A percentile compares a stretch with the other conserved stretches of the same genome.
These are phyloP conservation scores for Eristalinus sepulchralis DNA, from an alignment of 2,888 invertebrate genomes.

Conservation along the genomic window DNA sequence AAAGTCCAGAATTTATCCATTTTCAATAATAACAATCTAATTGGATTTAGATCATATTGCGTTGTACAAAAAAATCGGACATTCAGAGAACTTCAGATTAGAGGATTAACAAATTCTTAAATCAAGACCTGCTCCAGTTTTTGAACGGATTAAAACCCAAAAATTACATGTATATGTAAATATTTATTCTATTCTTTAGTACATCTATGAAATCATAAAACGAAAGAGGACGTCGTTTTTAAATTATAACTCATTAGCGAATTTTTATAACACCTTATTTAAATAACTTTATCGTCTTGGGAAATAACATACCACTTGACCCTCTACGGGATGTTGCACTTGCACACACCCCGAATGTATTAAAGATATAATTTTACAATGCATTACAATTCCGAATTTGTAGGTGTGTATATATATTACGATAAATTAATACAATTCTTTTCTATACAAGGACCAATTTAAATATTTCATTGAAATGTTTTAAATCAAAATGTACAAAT, in stretches of 20 bases:
- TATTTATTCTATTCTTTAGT: conserved; percentile 57
- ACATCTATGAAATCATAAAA: conserved; percentile 47
- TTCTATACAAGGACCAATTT: neutral
- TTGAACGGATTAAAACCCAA: neutral
- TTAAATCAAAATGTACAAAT: neutral
- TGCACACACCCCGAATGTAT: neutral
- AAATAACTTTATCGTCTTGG: conserved; percentile 27
- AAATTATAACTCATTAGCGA: conserved; percentile 17
- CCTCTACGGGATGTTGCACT: conserved; percentile 5
- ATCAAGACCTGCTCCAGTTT: too few relatives aligned
- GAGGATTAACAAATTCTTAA: too few relatives aligned
- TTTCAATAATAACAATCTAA: too few relatives aligned
- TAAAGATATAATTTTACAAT: conserved; percentile 11
- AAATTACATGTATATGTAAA: conserved; percentile 20
- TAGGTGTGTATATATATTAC: conserved; percentile 5
- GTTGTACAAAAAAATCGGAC: too few relatives aligned
- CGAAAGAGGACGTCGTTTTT: conserved; percentile 7
- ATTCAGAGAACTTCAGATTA: too few relatives aligned
- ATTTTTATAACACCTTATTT: conserved; percentile 32
- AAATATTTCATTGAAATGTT: neutral
- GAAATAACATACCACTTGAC: conserved; percentile 41
- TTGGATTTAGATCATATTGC: too few relatives aligned
- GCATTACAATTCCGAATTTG: conserved; percentile 24
- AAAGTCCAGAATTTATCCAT: too few relatives aligned
- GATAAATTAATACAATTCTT: neutral